These are phyloP conservation scores for Microtus montanus DNA, from an alignment of 2,113 vertebrate genomes.

Conservation along the genomic window DNA sequence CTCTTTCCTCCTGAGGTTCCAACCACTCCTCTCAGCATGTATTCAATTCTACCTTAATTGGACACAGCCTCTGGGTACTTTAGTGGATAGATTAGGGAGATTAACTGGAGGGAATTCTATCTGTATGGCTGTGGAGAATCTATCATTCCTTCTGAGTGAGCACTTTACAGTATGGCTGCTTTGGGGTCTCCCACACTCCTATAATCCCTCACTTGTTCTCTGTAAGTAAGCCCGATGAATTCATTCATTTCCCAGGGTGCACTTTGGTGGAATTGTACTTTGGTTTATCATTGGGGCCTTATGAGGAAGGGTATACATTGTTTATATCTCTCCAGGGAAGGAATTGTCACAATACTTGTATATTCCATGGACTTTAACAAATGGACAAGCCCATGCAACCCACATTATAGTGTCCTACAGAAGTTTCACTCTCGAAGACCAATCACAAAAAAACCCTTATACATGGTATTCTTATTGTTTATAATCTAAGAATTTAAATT, in stretches of 20 bases:
- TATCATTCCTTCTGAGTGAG: neutral
- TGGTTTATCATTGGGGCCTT: neutral
- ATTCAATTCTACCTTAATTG: neutral
- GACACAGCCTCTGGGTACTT: neutral
- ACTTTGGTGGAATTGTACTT: neutral
- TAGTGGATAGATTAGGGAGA: neutral
- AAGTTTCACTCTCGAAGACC: neutral
- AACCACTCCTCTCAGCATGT: neutral
- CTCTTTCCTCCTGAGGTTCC: neutral
- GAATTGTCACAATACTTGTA: no score
- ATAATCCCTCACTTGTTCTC: neutral
- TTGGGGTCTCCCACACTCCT: neutral
- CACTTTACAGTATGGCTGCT: neutral
- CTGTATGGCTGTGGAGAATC: neutral
- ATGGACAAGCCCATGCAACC: neutral
- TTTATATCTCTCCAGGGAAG: neutral
- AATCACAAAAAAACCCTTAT: neutral
- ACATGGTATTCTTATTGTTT: neutral
- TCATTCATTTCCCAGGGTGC: neutral
- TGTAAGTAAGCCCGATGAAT: neutral
- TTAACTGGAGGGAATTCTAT: neutral
- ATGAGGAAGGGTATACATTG: neutral
- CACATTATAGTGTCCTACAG: neutral
- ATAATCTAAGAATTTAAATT: conserved; percentile 19
- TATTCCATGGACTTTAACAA: neutral